These are phyloP conservation scores for Apomyelois bistriatella DNA, from an alignment of 2,888 invertebrate species.

Conservation along the genomic window DNA sequence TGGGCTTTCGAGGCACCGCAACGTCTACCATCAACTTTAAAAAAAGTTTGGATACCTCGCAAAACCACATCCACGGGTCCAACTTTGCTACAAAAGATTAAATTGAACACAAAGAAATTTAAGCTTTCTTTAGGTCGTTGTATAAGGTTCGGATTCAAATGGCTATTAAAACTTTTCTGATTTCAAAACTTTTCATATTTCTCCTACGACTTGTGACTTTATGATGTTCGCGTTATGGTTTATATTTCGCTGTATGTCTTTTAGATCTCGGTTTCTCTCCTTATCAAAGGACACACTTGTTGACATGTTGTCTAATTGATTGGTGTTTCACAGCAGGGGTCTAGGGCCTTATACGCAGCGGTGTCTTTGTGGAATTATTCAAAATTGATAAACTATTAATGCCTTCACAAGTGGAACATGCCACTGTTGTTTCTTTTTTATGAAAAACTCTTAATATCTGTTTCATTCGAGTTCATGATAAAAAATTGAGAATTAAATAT, in stretches of 20 bases:
- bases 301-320: conserved; percentile 81
- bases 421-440: conserved; percentile 68
- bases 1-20: conserved; percentile 75
- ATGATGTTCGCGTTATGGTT: conserved; percentile 58
- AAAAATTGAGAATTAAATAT: background rate
- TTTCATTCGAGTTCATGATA: background rate
- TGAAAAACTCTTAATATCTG: conserved; percentile 17
- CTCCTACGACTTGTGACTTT: conserved; percentile 48
- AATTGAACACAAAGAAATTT: conserved; percentile 21
- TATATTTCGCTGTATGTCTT: conserved; percentile 45
- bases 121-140: conserved; percentile 17
- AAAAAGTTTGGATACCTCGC: conserved; percentile 71
- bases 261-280: conserved; percentile 48
- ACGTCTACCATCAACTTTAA: conserved; percentile 62
- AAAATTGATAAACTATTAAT: conserved; percentile 77
- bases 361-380: conserved; percentile 73
- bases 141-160: conserved; percentile 35
- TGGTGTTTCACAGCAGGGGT: conserved; percentile 75
- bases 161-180: conserved; percentile 22
- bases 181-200: conserved; percentile 34
- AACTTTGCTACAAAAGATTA: conserved; percentile 40
- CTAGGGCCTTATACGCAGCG: conserved; percentile 65
- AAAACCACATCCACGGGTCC: conserved; percentile 56
- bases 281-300: conserved; percentile 77
- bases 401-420: conserved; percentile 70